phyloP scores from a whole-genome alignment of 2,113 vertebrate genomes.

The Crotalus viridis region DNA sequence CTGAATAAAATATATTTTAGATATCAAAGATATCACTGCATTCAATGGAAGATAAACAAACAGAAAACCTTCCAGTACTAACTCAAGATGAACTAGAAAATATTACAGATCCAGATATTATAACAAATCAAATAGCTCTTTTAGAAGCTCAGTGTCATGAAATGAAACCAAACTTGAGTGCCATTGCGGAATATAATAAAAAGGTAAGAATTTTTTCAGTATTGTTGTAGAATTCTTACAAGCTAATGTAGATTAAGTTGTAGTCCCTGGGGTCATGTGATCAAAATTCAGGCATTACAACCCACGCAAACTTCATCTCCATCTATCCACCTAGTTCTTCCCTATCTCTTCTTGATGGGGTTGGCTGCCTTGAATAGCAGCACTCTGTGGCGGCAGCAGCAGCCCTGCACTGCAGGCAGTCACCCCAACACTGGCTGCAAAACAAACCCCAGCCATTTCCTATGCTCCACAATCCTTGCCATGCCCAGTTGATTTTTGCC shows the following conservation, averaged over 20 bases:
- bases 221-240: background rate
- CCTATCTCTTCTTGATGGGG: background rate
- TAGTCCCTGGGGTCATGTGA: background rate
- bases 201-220: slow-evolving; percentile 73
- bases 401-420: background rate
- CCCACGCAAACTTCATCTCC: background rate
- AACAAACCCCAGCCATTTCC: background rate
- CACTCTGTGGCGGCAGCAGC: background rate
- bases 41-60: slow-evolving; percentile 74
- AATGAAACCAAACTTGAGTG: slow-evolving; percentile 89
- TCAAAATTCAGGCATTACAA: background rate
- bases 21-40: slow-evolving; percentile 83
- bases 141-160: slow-evolving; percentile 84
- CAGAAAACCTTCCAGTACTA: slow-evolving; percentile 75
- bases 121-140: slow-evolving; percentile 85
- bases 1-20: slow-evolving; percentile 65
- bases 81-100: slow-evolving; percentile 75
- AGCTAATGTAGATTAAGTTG: background rate
- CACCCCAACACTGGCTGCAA: background rate
- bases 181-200: slow-evolving; percentile 87
- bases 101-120: slow-evolving; percentile 74
- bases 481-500: background rate
- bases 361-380: background rate
- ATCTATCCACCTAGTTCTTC: background rate
- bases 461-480: background rate